phyloP scores from a whole-genome alignment of 2,113 vertebrate genomes.

The Monarcha castaneiventris region DNA sequence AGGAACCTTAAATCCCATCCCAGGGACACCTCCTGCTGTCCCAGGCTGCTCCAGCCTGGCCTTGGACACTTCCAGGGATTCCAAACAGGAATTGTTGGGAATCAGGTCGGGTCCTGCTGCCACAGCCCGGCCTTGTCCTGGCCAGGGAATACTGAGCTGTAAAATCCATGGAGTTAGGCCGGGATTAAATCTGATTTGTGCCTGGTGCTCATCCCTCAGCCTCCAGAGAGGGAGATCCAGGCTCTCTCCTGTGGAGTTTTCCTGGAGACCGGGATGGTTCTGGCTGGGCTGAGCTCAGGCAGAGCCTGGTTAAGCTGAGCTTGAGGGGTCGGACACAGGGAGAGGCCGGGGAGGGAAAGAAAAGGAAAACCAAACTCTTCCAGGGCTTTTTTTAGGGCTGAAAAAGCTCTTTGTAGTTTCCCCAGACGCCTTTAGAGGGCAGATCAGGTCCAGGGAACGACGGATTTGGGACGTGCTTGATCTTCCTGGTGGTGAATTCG shows the following conservation, averaged over 20 bases:
- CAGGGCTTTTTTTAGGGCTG: background rate
- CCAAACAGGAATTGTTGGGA: accelerated
- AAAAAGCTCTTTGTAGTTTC: background rate
- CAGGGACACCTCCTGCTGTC: background rate
- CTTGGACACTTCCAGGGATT: background rate
- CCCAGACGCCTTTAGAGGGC: constrained; percentile 68
- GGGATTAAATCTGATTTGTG: background rate
- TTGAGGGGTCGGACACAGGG: no score
- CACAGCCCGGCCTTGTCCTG: accelerated
- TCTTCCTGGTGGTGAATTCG: background rate
- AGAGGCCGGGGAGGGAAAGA: background rate
- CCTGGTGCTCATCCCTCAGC: background rate
- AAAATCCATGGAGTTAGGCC: background rate
- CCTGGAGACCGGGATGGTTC: background rate
- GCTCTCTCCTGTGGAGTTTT: background rate
- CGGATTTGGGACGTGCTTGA: background rate
- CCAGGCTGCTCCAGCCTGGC: background rate
- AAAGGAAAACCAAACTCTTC: background rate
- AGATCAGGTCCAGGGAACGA: constrained; percentile 9
- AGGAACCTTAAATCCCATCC: background rate
- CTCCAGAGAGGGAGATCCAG: background rate
- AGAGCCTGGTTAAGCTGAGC: background rate
- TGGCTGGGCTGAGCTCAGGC: background rate
- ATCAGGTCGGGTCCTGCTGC: background rate
- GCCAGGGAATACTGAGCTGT: accelerated